Evolutionary conservation across 2,113 vertebrate genomes (phyloP).

Genomic region (Kryptolebias marmoratus): DNA sequence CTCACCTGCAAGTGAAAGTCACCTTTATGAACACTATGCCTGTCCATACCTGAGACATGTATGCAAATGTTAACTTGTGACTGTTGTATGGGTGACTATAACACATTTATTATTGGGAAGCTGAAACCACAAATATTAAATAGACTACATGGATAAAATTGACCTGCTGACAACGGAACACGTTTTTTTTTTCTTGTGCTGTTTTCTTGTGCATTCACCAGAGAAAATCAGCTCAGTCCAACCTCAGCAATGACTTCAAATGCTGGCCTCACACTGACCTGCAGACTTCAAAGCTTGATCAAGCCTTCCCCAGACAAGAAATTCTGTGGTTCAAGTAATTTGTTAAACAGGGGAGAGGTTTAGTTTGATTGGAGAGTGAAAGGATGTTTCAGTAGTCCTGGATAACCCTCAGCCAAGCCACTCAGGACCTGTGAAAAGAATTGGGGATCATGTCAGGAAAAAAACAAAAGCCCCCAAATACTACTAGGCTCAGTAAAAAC

Average conservation of each 20-base stretch:
- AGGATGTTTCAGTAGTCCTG: conserved; percentile 68
- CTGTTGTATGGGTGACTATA: not conserved
- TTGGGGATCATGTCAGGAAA: conserved; percentile 25
- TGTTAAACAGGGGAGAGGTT: conserved; percentile 78
- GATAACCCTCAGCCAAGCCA: conserved; percentile 63
- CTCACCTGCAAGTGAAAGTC: no score
- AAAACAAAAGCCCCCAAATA: conserved; percentile 28
- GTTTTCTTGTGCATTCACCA: conserved; percentile 28
- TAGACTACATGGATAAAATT: not conserved
- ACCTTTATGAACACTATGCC: not conserved
- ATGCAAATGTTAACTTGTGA: no score
- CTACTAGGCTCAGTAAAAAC: conserved; percentile 25
- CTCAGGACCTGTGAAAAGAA: conserved; percentile 47
- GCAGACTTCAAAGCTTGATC: conserved; percentile 79
- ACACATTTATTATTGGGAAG: not conserved
- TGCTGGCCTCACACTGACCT: conserved; percentile 78
- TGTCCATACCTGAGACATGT: no score
- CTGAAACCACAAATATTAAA: no score
- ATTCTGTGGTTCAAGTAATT: conserved; percentile 75
- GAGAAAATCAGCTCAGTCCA: conserved; percentile 54
- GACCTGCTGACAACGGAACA: conserved; percentile 1
- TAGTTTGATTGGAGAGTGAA: conserved; percentile 72
- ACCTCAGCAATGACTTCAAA: conserved; percentile 68
- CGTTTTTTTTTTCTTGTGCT: not conserved
- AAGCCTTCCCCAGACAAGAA: conserved; percentile 74